These are phyloP conservation scores for Philonicus albiceps DNA, from an alignment of 2,888 invertebrate species.

Conservation along the genomic window DNA sequence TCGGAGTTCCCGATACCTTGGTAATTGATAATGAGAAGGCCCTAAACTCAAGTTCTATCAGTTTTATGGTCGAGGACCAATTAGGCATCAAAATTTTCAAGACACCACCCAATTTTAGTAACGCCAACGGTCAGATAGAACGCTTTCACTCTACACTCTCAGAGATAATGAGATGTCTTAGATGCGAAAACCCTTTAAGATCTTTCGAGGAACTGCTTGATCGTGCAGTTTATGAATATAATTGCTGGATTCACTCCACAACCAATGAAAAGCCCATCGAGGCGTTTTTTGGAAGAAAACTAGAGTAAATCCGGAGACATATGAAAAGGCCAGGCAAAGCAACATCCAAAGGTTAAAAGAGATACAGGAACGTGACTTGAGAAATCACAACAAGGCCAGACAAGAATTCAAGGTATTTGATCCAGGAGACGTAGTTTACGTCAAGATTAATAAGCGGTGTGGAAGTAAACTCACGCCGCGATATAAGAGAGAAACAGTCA, in stretches of 20 bases:
- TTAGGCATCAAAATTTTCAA: slow-evolving; percentile 37
- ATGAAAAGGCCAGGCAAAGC: not conserved
- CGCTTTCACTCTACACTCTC: slow-evolving; percentile 48
- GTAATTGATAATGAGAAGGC: slow-evolving; percentile 48
- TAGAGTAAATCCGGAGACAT: not conserved
- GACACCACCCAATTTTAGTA: slow-evolving; percentile 4
- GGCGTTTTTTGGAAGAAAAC: not conserved
- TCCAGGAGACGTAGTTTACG: slow-evolving; percentile 44
- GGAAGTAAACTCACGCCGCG: not conserved
- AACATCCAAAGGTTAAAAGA: not conserved
- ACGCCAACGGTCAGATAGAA: slow-evolving; percentile 47
- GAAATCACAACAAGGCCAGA: slow-evolving; percentile 40
- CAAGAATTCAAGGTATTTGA: not conserved
- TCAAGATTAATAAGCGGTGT: not conserved
- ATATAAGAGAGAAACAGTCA: not conserved
- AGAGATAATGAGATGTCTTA: slow-evolving; percentile 49
- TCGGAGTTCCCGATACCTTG: slow-evolving; percentile 44
- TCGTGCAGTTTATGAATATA: slow-evolving; percentile 31
- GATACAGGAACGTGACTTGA: slow-evolving; percentile 28
- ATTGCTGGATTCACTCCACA: slow-evolving; percentile 39
- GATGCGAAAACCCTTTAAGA: slow-evolving; percentile 33
- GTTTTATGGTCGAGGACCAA: slow-evolving; percentile 40
- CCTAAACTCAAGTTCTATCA: slow-evolving; percentile 42
- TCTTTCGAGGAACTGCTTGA: slow-evolving; percentile 48
- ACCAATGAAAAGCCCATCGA: slow-evolving; percentile 12